Evolutionary conservation across 2,888 invertebrate genomes (phyloP), one percentile per base, ranked within the genome.

Genomic region (Smittia aterrima): DNA sequence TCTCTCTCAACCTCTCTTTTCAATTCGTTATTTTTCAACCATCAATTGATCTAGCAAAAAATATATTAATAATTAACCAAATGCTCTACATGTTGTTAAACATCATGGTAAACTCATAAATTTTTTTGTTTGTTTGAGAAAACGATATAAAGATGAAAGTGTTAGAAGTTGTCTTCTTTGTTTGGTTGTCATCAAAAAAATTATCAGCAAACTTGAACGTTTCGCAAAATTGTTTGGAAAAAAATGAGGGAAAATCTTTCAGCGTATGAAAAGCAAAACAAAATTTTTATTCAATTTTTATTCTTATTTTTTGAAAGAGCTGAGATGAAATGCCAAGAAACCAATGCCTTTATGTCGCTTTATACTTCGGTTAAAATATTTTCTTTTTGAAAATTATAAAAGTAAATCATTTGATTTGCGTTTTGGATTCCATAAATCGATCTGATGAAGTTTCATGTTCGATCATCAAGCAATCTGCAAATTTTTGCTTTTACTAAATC

Each of bases 311-410:
- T 67, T 47, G 41, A 67, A 54, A 77, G 79, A 80, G 79, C 78
- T 78, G 79, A 80, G 80, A 82, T 75, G 84, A 84, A 88, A 89
- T 89, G 88, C 89, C 89, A 89, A 89, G 89, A 89, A 88, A 89
- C 88, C 88, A 87, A 88, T 87, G 87, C 88, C 87, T 87, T 86
- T 86, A 58, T 58, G 58, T 58, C 58, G n/a, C 16, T 20, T 58
- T 58, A 58, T 22, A 47, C 85, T 85, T 47, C 47, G 62, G n/a
- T n/a, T 62, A 47, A 18, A n/a, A n/a, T n/a, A n/a, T 58, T 18
- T 58, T 7, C 9, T 70, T 70, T 70, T 25, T 3, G 41, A 70
- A 72, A 72, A 72, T 72, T 24, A 72, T 62, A 72, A 72, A 58
- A 58, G 9, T 47, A 11, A 47, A 47, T 47, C 47, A 47, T 6